These are phyloP conservation scores for Sebastes schlegelii DNA, from an alignment of 2,113 vertebrate genomes.

Conservation along the genomic window DNA sequence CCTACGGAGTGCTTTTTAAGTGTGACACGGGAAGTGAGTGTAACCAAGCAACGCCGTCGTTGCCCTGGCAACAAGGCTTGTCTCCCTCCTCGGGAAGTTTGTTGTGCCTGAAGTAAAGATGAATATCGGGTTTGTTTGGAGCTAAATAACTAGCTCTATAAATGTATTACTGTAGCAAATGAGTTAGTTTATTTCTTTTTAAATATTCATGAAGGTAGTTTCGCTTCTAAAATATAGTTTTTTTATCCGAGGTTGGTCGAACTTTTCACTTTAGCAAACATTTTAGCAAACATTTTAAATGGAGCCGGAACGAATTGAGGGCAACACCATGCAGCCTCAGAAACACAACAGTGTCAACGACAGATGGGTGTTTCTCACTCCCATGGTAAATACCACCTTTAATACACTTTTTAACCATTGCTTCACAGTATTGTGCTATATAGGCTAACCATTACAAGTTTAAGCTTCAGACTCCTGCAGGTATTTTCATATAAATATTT, in stretches of 20 bases:
- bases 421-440: neutral
- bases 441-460: neutral
- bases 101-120: neutral
- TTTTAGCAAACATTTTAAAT: conserved; percentile 25
- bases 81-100: conserved; percentile 42
- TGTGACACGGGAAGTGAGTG: conserved; percentile 66
- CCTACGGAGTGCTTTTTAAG: conserved; percentile 11
- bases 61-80: conserved; percentile 46
- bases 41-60: conserved; percentile 54
- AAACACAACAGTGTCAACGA: conserved; percentile 56
- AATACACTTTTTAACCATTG: neutral
- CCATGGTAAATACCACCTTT: conserved; percentile 66
- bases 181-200: neutral
- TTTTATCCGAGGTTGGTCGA: neutral
- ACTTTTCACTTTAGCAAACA: neutral
- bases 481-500: no score
- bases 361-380: conserved; percentile 58
- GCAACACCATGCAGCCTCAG: conserved; percentile 40
- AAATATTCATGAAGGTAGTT: neutral
- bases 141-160: neutral
- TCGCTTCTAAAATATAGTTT: neutral
- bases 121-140: neutral
- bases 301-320: conserved; percentile 31
- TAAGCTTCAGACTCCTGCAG: neutral
- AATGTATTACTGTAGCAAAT: neutral